Conservation (phyloP, 2,797 vertebrate genomes). For the Sardinella longiceps region DNA sequence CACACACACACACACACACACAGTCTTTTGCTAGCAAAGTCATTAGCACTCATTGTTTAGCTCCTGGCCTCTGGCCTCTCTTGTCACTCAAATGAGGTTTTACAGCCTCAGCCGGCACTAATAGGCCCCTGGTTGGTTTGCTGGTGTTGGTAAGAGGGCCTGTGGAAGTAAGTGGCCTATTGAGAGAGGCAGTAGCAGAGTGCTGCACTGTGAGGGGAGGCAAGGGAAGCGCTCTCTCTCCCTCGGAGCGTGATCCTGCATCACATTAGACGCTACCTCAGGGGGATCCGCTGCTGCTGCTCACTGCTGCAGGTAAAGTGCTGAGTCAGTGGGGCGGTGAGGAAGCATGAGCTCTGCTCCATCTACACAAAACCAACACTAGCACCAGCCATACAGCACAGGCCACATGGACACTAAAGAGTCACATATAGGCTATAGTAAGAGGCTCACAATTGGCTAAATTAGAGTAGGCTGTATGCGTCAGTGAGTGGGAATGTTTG, state of each 20-base stretch:
- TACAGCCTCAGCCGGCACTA: slow-evolving; percentile 28
- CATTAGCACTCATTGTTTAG: not conserved
- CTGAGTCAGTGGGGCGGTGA: not conserved
- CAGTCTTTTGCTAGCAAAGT: no score
- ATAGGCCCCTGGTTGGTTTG: slow-evolving; percentile 24
- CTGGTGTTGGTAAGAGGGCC: not conserved
- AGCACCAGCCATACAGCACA: not conserved
- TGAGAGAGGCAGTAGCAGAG: not conserved
- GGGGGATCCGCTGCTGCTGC: slow-evolving; percentile 7
- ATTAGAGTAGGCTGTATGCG: not conserved
- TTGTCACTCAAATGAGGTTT: slow-evolving; percentile 22
- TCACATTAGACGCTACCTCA: not conserved
- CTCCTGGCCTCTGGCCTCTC: not conserved
- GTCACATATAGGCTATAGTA: not conserved
- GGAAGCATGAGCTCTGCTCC: not conserved
- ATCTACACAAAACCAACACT: not conserved
- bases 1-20: no score
- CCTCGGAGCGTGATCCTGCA: not conserved
- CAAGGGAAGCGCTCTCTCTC: not conserved
- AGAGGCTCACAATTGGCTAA: not conserved
- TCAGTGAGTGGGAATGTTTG: not conserved
- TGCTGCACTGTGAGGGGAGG: not conserved
- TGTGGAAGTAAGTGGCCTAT: not conserved
- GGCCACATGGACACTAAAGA: not conserved
- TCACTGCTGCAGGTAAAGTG: not conserved